Conservation (phyloP, 2,797 vertebrate species). For the Eulemur albifrons region DNA sequence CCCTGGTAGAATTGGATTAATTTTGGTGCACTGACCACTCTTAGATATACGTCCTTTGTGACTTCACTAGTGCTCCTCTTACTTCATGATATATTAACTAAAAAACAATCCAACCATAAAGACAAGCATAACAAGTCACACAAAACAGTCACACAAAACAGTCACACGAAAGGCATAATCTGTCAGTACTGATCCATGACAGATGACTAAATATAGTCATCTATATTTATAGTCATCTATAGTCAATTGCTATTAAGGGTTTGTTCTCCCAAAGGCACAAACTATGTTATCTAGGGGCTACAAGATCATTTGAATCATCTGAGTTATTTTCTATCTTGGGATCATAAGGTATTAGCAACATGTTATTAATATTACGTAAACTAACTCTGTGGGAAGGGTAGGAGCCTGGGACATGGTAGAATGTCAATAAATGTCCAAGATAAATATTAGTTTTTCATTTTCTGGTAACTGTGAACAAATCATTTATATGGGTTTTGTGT, state of each 20-base stretch:
- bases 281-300: not conserved
- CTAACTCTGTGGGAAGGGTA: not conserved
- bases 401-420: not conserved
- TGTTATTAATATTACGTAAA: not conserved
- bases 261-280: not conserved
- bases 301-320: not conserved
- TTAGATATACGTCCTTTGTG: not conserved
- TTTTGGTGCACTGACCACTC: not conserved
- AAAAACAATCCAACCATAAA: not conserved
- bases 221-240: too few species aligned
- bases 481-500: not conserved
- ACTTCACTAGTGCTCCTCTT: not conserved
- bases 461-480: not conserved
- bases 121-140: not conserved
- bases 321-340: conserved; percentile 23
- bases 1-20: not conserved
- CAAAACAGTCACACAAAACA: not conserved
- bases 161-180: not conserved
- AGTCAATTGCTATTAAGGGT: not conserved
- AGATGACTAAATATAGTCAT: not conserved
- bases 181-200: not conserved
- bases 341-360: not conserved
- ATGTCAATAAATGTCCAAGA: not conserved
- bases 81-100: not conserved
- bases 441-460: not conserved